Evolutionary conservation across 2,888 invertebrate genomes (phyloP).

Genomic region (Psylliodes chrysocephalus): DNA sequence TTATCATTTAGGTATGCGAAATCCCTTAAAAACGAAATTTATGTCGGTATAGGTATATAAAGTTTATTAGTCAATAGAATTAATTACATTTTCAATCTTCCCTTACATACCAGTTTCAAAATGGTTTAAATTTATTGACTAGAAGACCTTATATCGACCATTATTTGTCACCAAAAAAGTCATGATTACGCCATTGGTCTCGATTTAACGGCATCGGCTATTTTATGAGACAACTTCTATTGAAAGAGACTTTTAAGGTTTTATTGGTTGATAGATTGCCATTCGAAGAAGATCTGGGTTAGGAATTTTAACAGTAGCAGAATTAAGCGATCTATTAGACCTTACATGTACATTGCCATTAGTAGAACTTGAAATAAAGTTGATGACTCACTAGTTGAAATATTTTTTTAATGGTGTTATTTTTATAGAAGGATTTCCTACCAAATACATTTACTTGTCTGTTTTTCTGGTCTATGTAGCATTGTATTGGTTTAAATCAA

Average conservation of each 20-base stretch:
- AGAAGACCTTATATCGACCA: conserved; percentile 10
- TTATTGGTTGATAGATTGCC: conserved; percentile 9
- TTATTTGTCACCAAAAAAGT: conserved; percentile 23
- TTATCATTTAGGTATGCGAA: no score
- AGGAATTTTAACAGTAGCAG: conserved; percentile 1
- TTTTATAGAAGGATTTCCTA: neutral
- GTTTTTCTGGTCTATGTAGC: neutral
- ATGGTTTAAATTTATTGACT: neutral
- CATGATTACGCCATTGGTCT: conserved; percentile 16
- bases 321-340: neutral
- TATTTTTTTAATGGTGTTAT: neutral
- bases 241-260: conserved; percentile 1
- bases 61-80: no score
- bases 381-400: neutral
- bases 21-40: no score
- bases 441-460: neutral
- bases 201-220: neutral
- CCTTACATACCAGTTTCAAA: neutral
- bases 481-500: no score
- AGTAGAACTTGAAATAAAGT: neutral
- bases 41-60: no score
- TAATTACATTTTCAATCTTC: no score
- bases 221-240: conserved; percentile 11
- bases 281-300: conserved; percentile 18
- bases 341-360: neutral